Evolutionary conservation across 2,113 vertebrate genomes (phyloP), one percentile per base, ranked within the genome.

Genomic region (Sisor rabdophorus): DNA sequence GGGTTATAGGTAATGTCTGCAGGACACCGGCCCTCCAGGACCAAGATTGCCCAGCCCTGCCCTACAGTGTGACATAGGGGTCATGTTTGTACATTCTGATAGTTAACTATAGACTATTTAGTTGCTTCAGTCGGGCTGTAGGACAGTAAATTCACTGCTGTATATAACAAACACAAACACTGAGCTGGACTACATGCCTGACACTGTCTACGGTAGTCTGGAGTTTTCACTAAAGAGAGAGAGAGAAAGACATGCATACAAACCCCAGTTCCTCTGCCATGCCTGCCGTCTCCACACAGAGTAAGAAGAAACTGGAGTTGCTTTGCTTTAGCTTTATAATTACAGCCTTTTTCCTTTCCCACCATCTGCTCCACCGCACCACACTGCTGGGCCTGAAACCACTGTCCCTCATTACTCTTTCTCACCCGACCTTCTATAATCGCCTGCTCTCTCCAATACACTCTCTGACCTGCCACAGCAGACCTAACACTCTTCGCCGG

Each of bases 311-410:
- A 54, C 40, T 58, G 22, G 36, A 22, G 75, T 48, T 56, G 52
- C 72, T 71, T 82, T 79, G 32, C 55, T 76, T 69, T 30, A 71
- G 83, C 71, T 85, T 79, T 28, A 61, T 60, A 67, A 82, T 81
- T 74, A 76, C 24, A 70, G 60, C 30, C 44, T 78, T 56, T 30
- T 69, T 74, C 67, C 22, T 61, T 54, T 68, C 71, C 36, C 19
- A 47, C 69, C 71, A 76, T 58, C 36, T 40, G 17, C 72, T 74
- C 54, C 60, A 76, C 54, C 79, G 40, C 40, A 81, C 73, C 79
- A 77, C 73, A 77, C 56, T 36, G 68, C n/a, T 47, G 44, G 56
- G 28, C 17, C 63, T 32, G 22, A 67, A 22, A 63, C 56, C 72
- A 32, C 54, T 58, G 30, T 72, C n/a, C 22, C 13, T 44, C 58